Evolutionary conservation across 2,113 vertebrate species (phyloP).

Genomic region (Cyanoramphus novaezelandiae): DNA sequence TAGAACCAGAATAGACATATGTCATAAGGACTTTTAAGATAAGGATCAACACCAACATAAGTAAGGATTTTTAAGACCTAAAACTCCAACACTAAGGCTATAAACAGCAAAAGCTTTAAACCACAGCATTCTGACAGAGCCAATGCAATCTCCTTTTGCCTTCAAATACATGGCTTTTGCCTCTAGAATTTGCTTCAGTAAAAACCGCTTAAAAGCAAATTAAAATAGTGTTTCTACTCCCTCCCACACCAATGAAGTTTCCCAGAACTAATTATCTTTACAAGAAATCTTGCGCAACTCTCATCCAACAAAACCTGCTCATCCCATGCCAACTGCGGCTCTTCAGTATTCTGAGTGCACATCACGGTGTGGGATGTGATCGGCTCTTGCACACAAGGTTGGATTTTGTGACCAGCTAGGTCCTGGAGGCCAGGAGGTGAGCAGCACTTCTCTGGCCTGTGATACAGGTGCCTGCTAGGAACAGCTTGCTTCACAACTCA

Average conservation of each 20-base stretch:
- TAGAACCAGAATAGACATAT: background rate
- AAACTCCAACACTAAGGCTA: background rate
- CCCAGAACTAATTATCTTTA: background rate
- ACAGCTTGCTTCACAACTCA: background rate
- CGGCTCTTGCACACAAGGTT: background rate
- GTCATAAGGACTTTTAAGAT: background rate
- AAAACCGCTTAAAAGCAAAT: background rate
- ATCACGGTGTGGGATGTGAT: accelerated
- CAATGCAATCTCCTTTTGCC: background rate
- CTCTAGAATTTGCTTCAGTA: background rate
- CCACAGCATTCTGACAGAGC: background rate
- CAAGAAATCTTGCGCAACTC: background rate
- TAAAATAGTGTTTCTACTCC: background rate
- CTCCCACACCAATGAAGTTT: background rate
- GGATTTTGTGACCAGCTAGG: background rate
- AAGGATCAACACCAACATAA: background rate
- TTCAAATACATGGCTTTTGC: background rate
- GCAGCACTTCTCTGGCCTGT: background rate
- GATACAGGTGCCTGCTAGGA: background rate
- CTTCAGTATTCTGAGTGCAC: background rate
- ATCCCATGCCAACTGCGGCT: background rate
- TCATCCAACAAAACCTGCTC: background rate
- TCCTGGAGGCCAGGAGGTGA: background rate
- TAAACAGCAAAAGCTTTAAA: background rate
- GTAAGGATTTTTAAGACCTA: background rate